Evolutionary conservation across 1,140 invertebrate genomes (phyloP).

Genomic region (Zaprionus kolodkinae): DNA sequence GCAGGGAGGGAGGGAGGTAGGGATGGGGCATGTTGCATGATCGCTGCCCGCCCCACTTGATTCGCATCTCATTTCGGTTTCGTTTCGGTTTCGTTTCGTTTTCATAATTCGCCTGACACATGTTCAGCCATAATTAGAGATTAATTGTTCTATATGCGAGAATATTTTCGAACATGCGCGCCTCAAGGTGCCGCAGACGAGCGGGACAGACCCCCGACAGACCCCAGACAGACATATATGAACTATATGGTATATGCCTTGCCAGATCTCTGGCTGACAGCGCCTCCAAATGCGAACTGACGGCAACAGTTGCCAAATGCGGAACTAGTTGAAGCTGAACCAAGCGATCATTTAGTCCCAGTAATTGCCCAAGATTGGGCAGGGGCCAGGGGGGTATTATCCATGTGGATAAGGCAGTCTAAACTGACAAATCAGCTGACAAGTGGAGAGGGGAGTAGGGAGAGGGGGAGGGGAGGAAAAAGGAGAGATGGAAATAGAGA

Average conservation of each 20-base stretch:
- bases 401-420: not conserved
- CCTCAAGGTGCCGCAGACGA: slow-evolving; percentile 18
- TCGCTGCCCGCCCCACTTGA: slow-evolving; percentile 15
- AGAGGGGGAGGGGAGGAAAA: not conserved
- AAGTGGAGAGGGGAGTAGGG: not conserved
- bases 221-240: not conserved
- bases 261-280: not conserved
- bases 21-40: slow-evolving; percentile 49
- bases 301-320: slow-evolving; percentile 70
- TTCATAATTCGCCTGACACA: slow-evolving; percentile 80
- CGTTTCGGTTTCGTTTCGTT: slow-evolving; percentile 25
- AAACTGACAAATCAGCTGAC: not conserved
- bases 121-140: slow-evolving; percentile 83
- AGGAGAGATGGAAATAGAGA: not conserved
- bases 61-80: slow-evolving; percentile 43
- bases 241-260: not conserved
- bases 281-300: slow-evolving; percentile 50
- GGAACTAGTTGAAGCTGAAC: slow-evolving; percentile 45
- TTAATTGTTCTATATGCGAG: slow-evolving; percentile 80
- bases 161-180: slow-evolving; percentile 73
- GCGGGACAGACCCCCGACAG: not conserved
- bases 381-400: not conserved
- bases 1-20: not conserved
- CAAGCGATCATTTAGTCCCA: slow-evolving; percentile 28
- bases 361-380: slow-evolving; percentile 1